A percentile compares a stretch with the other conserved stretches of the same genome.
These are phyloP conservation scores for Dryoscopus gambensis DNA, from an alignment of 2,113 vertebrate species.

Conservation along the genomic window DNA sequence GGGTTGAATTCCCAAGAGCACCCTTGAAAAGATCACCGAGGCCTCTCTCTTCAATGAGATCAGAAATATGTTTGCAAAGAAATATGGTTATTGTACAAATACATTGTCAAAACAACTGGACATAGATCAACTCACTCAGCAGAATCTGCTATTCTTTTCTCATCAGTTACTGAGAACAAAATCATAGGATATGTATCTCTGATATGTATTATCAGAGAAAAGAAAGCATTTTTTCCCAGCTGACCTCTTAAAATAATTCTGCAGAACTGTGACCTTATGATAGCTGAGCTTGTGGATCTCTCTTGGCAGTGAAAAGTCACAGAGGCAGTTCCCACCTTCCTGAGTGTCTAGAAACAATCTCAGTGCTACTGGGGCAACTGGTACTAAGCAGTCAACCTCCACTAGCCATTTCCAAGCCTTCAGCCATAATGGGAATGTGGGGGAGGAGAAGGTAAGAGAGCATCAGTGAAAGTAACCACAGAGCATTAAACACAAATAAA, in stretches of 20 bases:
- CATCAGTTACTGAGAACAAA: neutral
- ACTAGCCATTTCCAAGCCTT: neutral
- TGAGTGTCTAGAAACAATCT: neutral
- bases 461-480: neutral
- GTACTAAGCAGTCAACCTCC: neutral
- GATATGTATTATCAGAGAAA: neutral
- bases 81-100: neutral
- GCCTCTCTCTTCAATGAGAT: neutral
- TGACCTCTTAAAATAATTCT: neutral
- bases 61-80: neutral
- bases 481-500: neutral
- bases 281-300: neutral
- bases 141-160: neutral
- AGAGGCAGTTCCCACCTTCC: neutral
- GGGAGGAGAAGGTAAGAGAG: neutral
- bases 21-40: rapidly evolving
- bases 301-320: neutral
- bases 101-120: neutral
- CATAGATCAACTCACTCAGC: neutral
- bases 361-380: neutral
- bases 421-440: neutral
- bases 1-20: neutral
- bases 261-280: neutral
- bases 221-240: neutral
- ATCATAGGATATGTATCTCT: neutral